phyloP scores from a whole-genome alignment of 2,888 invertebrate species.

The Erynnis tages region DNA sequence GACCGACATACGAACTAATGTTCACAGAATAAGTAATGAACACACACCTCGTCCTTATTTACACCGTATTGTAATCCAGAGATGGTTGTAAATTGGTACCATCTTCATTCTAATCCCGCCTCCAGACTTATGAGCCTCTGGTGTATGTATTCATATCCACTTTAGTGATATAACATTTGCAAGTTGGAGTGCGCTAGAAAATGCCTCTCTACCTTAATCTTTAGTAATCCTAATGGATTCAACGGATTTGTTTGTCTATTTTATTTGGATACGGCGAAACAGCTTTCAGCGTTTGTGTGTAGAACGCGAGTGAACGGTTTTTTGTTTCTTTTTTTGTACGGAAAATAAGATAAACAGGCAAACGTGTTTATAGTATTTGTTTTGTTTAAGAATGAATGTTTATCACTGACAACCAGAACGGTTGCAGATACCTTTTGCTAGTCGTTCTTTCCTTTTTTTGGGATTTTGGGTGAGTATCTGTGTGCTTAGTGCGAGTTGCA shows the following conservation, averaged over 20 bases:
- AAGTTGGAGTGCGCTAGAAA: constrained; percentile 18
- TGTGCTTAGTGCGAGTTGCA: too few relatives aligned
- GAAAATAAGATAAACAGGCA: too few relatives aligned
- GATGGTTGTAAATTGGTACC: not conserved
- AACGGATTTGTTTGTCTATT: constrained; percentile 19
- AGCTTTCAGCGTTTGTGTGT: constrained; percentile 2
- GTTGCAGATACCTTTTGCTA: too few relatives aligned
- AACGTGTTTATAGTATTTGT: too few relatives aligned
- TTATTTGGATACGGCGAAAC: constrained; percentile 13
- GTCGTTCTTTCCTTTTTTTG: too few relatives aligned
- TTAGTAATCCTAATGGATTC: constrained; percentile 27
- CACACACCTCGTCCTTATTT: constrained; percentile 28
- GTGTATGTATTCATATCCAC: constrained; percentile 3
- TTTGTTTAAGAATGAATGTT: too few relatives aligned
- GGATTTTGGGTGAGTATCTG: too few relatives aligned
- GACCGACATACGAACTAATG: constrained; percentile 43
- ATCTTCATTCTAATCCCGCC: not conserved
- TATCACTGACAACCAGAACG: too few relatives aligned
- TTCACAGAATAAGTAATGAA: constrained; percentile 46
- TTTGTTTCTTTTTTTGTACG: constrained; percentile 2
- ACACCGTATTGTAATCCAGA: constrained; percentile 31
- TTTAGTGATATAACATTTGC: constrained; percentile 27
- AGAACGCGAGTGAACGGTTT: constrained; percentile 5
- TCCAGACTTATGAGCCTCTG: constrained; percentile 13
- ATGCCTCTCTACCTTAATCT: constrained; percentile 18